phyloP scores from a whole-genome alignment of 2,888 invertebrate species.

The Auanema freiburgensis region DNA sequence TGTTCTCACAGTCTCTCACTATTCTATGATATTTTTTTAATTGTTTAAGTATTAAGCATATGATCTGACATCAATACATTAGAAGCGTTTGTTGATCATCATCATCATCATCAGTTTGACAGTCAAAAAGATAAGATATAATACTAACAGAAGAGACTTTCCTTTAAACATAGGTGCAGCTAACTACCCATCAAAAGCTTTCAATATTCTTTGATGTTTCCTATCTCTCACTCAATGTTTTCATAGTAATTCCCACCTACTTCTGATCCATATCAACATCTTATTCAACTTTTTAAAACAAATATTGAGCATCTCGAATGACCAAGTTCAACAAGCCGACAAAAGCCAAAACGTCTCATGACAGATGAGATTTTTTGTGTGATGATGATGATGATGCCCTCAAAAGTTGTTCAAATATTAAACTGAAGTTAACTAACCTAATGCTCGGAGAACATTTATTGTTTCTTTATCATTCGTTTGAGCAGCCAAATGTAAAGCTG shows the following conservation, averaged over 20 bases:
- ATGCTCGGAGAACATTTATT: constrained; percentile 6
- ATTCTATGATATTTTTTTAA: too few relatives aligned
- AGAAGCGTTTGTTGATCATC: too few relatives aligned
- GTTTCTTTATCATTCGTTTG: constrained; percentile 12
- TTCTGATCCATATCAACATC: neutral
- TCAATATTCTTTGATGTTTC: neutral
- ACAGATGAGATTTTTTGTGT: neutral
- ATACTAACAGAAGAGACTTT: too few relatives aligned
- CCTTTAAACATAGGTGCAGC: too few relatives aligned
- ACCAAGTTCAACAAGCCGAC: constrained; percentile 1
- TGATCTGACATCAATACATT: too few relatives aligned
- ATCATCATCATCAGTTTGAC: too few relatives aligned
- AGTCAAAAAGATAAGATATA: too few relatives aligned
- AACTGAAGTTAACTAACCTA: constrained; percentile 1
- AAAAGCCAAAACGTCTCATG: constrained; percentile 2
- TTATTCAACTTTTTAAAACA: neutral
- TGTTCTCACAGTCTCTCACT: too few relatives aligned
- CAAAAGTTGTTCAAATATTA: neutral
- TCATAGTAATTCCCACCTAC: neutral
- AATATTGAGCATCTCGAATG: neutral
- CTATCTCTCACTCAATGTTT: constrained; percentile 6
- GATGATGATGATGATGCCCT: neutral
- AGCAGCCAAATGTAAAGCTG: constrained; percentile 17
- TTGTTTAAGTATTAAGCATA: too few relatives aligned
- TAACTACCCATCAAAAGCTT: neutral